Evolutionary conservation across 2,888 invertebrate genomes (phyloP), one percentile per base, ranked within the genome.

Genomic region (Eupeodes luniger): DNA sequence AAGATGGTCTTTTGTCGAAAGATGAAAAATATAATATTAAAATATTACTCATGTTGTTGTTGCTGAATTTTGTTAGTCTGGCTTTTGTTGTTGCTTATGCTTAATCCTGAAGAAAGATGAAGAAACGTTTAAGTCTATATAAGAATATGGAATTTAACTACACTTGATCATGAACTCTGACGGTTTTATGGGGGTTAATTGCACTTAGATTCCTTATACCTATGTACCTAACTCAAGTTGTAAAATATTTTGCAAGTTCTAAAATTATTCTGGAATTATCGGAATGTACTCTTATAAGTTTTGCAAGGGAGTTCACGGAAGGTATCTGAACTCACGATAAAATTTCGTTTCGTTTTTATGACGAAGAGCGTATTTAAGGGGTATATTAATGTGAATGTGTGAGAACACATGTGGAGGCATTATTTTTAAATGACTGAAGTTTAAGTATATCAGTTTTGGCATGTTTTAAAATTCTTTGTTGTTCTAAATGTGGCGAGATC

Each of bases 81-180:
- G 27, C 3, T 27, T 27, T 27, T 27, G 27, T 27, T 27, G 27
- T 27, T 27, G 27, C 3, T 27, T 3, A 27, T 27, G 27, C 0
- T 36, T 19, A 70, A 70, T 55, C 44, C 55, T 11, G 11, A 70
- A 34, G 19, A 19, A 14, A 80, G 47, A 74, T 66, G 80, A 80
- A 66, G 66, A 80, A 44, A 34, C 62, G 36, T 74, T 62, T 66
- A 40, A 27, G 49, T 7, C 11, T 47, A 9, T 47, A 27, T 36
- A 19, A 64, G 64, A 70, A 51, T 70, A 66, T 72, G 55, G 55
- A 80, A 74, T 80, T 53, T 34, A 27, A 72, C 40, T 55, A 55
- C 53, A 72, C 62, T 80, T 80, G 72, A 55, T 72, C 79, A 80
- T 80, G 79, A 27, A 72, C 62, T 72, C 55, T 80, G 47, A 64